A percentile compares a stretch with the other conserved stretches of the same genome.
Conservation (phyloP, 2,113 vertebrate species). For the Baryphthengus martii region DNA sequence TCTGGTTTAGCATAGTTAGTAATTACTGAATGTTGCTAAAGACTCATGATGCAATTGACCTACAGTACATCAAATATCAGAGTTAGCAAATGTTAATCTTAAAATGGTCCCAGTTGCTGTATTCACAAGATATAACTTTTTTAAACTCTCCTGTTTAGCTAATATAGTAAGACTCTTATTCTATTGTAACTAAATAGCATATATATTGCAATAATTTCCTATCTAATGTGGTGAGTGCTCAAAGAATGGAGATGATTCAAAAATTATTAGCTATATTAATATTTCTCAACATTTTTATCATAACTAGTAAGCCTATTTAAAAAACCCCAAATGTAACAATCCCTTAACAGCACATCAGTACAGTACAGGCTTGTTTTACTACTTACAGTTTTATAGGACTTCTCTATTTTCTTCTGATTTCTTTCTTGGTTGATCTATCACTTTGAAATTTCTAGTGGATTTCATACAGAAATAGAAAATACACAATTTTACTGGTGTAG, state of each 20-base stretch:
- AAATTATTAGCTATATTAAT: not conserved
- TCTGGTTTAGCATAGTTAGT: not conserved
- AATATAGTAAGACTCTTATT: not conserved
- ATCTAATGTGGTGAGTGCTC: accelerated
- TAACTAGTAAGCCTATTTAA: not conserved
- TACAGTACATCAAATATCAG: not conserved
- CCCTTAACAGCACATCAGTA: not conserved
- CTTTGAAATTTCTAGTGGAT: not conserved
- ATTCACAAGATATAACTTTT: not conserved
- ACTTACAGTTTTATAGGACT: not conserved
- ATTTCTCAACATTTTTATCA: not conserved
- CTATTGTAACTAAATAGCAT: not conserved
- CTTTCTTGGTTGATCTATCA: not conserved
- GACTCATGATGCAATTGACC: not conserved
- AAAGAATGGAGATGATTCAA: not conserved
- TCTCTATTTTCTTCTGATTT: not conserved
- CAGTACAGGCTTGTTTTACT: not conserved
- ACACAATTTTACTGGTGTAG: not conserved
- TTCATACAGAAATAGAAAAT: not conserved
- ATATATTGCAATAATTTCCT: not conserved
- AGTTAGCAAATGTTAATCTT: not conserved
- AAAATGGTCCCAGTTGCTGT: not conserved
- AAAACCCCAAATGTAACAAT: not conserved
- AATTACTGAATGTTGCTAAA: not conserved
- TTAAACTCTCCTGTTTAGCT: not conserved